phyloP scores from a whole-genome alignment of 2,113 vertebrate species.

The Nyctereutes procyonoides region DNA sequence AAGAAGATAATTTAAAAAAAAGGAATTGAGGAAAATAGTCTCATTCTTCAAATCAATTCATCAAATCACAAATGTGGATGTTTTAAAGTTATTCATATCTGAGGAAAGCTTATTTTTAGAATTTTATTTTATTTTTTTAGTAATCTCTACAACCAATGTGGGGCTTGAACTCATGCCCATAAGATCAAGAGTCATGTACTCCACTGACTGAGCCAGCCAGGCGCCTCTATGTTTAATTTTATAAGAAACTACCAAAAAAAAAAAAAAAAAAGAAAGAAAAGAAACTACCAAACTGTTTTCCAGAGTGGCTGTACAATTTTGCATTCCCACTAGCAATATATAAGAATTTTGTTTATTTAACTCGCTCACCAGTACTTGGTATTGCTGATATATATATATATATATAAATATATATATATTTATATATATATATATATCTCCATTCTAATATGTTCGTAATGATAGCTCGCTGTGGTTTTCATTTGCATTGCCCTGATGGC shows the following conservation, averaged over 20 bases:
- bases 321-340: not conserved
- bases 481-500: not conserved
- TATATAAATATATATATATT: no score
- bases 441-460: not conserved
- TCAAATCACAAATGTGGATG: not conserved
- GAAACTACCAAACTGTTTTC: not conserved
- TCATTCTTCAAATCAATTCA: not conserved
- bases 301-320: not conserved
- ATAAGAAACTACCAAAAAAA: not conserved
- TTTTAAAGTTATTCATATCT: not conserved
- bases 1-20: not conserved
- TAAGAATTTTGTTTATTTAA: not conserved
- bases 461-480: not conserved
- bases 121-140: not conserved
- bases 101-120: not conserved
- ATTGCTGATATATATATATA: not conserved
- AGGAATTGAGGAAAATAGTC: not conserved
- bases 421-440: no score
- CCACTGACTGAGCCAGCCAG: not conserved
- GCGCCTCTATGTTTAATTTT: not conserved
- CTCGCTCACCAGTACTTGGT: not conserved
- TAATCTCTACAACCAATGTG: not conserved
- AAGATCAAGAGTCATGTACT: not conserved
- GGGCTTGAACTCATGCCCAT: not conserved
- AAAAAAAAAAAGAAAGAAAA: not conserved